Conservation (phyloP, 2,888 invertebrate genomes). For the Thecocarcelia acutangulata region DNA sequence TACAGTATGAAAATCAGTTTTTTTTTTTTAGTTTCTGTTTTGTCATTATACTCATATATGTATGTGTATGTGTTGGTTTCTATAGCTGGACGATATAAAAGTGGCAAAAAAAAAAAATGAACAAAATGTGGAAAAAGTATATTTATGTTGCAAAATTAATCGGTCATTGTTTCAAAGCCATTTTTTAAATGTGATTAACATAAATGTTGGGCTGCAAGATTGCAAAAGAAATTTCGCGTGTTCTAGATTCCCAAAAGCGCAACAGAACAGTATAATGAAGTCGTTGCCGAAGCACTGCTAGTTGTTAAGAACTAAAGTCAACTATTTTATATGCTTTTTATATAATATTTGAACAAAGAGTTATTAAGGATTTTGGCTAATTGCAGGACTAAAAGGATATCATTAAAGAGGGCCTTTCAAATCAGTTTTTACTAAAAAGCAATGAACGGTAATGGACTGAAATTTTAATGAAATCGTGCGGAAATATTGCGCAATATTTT, state of each 20-base stretch:
- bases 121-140: neutral
- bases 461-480: too few species aligned
- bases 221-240: constrained; percentile 39
- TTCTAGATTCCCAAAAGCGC: neutral
- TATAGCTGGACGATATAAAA: neutral
- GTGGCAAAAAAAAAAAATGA: neutral
- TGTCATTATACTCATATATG: neutral
- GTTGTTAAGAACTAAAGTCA: neutral
- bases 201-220: constrained; percentile 67
- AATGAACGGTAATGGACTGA: too few species aligned
- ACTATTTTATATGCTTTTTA: constrained; percentile 22
- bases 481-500: too few species aligned
- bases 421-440: too few species aligned
- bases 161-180: constrained; percentile 72
- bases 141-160: constrained; percentile 73
- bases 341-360: neutral
- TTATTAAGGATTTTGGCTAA: neutral
- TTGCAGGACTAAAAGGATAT: too few species aligned
- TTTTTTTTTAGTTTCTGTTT: neutral
- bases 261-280: neutral
- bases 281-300: neutral
- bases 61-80: neutral
- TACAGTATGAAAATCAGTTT: neutral
- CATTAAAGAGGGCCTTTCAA: too few species aligned
- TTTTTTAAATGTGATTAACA: constrained; percentile 75